Base-by-base conservation (phyloP, 2,113 vertebrate species). In the Cyanocitta stelleri region DNA sequence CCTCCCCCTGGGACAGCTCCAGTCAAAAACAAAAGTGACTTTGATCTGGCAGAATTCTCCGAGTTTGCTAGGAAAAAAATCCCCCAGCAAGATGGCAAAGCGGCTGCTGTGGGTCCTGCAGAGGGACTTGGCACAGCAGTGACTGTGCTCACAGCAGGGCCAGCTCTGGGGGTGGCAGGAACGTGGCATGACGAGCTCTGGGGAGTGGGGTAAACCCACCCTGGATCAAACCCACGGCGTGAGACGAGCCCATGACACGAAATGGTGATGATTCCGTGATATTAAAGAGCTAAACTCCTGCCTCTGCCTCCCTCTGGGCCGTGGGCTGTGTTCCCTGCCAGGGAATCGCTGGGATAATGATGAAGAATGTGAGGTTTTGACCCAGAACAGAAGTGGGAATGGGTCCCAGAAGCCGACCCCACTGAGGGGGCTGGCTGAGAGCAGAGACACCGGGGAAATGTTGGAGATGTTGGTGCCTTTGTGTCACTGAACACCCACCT, bases 241-340 rank as follows among this genome's bases (percentile, higher is more conserved):
- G 56, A 11, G 56, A 6, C 3, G 1, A 32, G 19, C 13, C 48
- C 39, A 1, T 0, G n/a, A 5, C 56, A 44, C 1, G 4, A 1
- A 19, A 1, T 0, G 4, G 23, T 2, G 82, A 48, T 0, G 3
- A 3, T 13, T 8, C n/a, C 0, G 13, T 24, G 74, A 5, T 29
- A 18, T 1, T 0, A 1, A 44, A 37, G 66, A 64, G 69, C 46
- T 33, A 74, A 61, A 4, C 55, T 39, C 4, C 55, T 48, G 61
- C 69, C 64, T 33, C 43, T 58, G 4, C 52, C 52, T 69, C 78
- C 51, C 61, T 39, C 6, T 1, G 33, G 21, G 61, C 84, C 2
- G 4, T 32, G 79, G 85, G 67, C 87, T 52, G 73, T 2, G 80
- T 0, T 77, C 66, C 19, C 27, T 16, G 39, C 7, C 5, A 8